A percentile compares a stretch with the other conserved stretches of the same genome.
phyloP scores from a whole-genome alignment of 2,888 invertebrate species.

The Ormyrus nitidulus region DNA sequence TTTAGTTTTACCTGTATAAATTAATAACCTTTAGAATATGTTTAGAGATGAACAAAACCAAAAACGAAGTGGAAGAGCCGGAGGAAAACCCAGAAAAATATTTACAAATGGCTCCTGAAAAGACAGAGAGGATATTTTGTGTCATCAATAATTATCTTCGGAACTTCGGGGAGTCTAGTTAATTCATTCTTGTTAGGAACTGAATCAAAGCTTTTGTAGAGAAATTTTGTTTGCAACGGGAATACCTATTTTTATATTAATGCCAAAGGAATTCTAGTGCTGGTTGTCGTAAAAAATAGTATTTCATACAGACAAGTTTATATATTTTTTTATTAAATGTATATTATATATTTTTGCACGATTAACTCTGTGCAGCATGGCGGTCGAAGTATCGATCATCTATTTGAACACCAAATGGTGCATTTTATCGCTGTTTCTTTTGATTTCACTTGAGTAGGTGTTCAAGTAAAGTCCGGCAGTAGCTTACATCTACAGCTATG shows the following conservation, averaged over 20 bases:
- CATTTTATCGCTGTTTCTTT: no score
- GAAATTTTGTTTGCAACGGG: background rate
- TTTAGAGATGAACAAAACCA: slow-evolving; percentile 27
- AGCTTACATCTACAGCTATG: no score
- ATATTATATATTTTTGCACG: no score
- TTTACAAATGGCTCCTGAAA: slow-evolving; percentile 24
- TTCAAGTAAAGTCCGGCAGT: no score
- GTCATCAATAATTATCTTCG: slow-evolving; percentile 41
- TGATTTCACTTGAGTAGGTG: no score
- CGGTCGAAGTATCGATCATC: no score
- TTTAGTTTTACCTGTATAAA: no score
- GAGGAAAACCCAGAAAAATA: background rate
- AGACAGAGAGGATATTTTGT: slow-evolving; percentile 42
- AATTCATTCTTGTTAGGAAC: background rate
- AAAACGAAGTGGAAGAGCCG: background rate
- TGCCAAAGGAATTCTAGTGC: slow-evolving; percentile 51
- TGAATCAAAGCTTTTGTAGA: slow-evolving; percentile 1
- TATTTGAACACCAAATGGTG: no score
- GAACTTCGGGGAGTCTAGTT: slow-evolving; percentile 11
- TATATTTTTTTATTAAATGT: slow-evolving; percentile 25
- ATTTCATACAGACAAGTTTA: slow-evolving; percentile 10
- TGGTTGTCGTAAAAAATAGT: slow-evolving; percentile 21
- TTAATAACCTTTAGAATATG: background rate
- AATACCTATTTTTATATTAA: slow-evolving; percentile 25
- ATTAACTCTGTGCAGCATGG: no score